A percentile compares a stretch with the other conserved stretches of the same genome.
Evolutionary conservation across 2,113 vertebrate species (phyloP).

Genomic region (Glareola pratincola): DNA sequence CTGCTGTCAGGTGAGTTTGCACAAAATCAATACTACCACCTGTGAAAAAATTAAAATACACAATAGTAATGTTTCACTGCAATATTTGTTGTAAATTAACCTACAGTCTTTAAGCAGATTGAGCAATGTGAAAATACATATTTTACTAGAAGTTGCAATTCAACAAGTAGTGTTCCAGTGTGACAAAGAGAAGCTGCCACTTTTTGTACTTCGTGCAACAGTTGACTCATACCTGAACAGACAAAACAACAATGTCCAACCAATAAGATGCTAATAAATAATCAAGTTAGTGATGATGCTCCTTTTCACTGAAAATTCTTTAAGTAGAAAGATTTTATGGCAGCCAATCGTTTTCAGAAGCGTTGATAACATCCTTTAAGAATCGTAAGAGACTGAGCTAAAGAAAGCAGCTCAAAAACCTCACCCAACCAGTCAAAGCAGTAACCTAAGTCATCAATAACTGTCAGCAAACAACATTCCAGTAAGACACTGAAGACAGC

Average conservation of each 20-base stretch:
- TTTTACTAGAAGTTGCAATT: not conserved
- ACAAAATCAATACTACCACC: not conserved
- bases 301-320: not conserved
- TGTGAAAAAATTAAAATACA: not conserved
- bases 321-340: not conserved
- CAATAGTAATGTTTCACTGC: not conserved
- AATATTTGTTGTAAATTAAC: not conserved
- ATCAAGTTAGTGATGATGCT: not conserved
- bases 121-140: not conserved
- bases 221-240: not conserved
- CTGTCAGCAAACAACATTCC: not conserved
- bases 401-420: not conserved
- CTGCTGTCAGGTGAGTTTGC: not conserved
- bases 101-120: not conserved
- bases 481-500: not conserved
- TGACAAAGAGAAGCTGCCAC: not conserved
- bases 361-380: not conserved
- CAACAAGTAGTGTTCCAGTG: not conserved
- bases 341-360: not conserved
- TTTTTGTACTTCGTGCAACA: not conserved
- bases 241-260: not conserved
- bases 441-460: not conserved
- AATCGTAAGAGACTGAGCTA: not conserved
- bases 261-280: not conserved
- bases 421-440: not conserved